Conservation (phyloP, 2,113 vertebrate species). For the Mobula birostris region DNA sequence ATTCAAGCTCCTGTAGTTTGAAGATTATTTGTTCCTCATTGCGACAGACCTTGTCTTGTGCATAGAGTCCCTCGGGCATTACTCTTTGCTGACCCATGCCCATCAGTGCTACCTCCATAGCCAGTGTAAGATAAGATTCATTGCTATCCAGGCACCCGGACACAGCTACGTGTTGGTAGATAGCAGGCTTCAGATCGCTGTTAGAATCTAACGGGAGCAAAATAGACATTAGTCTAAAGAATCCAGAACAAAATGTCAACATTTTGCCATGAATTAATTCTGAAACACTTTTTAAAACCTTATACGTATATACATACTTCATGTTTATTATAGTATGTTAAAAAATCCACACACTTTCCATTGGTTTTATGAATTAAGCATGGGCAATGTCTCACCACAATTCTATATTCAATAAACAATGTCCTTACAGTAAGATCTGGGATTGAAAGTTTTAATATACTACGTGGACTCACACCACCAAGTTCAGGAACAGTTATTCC, state of each 20-base stretch:
- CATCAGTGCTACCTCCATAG: slow-evolving; percentile 92
- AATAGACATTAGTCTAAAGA: background rate
- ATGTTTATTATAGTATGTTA: background rate
- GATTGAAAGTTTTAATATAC: background rate
- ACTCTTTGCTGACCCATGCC: slow-evolving; percentile 96
- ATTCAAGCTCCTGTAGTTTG: slow-evolving; percentile 85
- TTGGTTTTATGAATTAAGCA: background rate
- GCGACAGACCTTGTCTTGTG: slow-evolving; percentile 95
- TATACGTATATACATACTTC: background rate
- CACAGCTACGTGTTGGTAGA: slow-evolving; percentile 85
- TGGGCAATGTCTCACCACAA: background rate
- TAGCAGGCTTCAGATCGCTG: slow-evolving; percentile 75
- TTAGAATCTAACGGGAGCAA: slow-evolving; percentile 58
- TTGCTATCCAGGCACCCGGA: slow-evolving; percentile 63
- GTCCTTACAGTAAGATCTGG: background rate
- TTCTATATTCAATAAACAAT: background rate
- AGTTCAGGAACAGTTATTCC: too few relatives aligned
- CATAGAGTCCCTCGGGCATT: slow-evolving; percentile 94
- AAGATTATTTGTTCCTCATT: slow-evolving; percentile 93
- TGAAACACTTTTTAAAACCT: background rate
- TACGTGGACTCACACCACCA: background rate
- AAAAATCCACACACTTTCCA: background rate
- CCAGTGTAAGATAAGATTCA: slow-evolving; percentile 89
- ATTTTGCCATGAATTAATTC: background rate
- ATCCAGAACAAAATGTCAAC: background rate